These are phyloP conservation scores for Falco rusticolus DNA, from an alignment of 2,797 vertebrate species.

Conservation along the genomic window DNA sequence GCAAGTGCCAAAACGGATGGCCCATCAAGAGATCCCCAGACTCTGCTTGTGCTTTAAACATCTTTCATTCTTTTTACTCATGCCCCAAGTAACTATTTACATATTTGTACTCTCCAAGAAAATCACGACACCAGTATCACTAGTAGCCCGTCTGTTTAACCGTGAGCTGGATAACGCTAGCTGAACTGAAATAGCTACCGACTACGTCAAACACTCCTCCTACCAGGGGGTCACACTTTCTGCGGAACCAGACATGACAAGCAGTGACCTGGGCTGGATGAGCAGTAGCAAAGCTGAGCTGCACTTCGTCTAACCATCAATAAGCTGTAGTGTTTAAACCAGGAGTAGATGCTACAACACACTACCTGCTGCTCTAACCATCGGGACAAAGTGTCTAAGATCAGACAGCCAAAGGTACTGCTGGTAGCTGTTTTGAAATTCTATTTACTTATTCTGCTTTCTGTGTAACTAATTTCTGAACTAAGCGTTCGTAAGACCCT, in stretches of 20 bases:
- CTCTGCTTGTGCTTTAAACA: background rate
- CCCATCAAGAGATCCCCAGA: background rate
- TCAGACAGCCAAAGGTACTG: background rate
- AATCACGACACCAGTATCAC: background rate
- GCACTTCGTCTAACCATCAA: background rate
- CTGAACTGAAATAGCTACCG: background rate
- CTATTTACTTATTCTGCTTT: background rate
- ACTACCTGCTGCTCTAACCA: background rate
- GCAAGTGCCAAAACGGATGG: background rate
- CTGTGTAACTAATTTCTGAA: background rate
- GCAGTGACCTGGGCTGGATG: background rate
- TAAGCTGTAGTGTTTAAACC: background rate
- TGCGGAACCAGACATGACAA: background rate
- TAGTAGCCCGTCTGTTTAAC: background rate
- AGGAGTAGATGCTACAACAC: background rate
- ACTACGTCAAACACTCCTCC: background rate
- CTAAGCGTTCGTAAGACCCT: background rate
- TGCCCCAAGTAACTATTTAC: slow-evolving; percentile 16
- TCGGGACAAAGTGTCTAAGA: background rate
- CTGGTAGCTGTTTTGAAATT: background rate
- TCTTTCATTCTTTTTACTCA: background rate
- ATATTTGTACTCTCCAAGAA: background rate
- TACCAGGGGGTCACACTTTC: background rate
- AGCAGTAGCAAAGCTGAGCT: background rate
- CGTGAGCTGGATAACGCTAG: background rate